Conservation (phyloP, 2,797 vertebrate species). For the Coendou prehensilis region DNA sequence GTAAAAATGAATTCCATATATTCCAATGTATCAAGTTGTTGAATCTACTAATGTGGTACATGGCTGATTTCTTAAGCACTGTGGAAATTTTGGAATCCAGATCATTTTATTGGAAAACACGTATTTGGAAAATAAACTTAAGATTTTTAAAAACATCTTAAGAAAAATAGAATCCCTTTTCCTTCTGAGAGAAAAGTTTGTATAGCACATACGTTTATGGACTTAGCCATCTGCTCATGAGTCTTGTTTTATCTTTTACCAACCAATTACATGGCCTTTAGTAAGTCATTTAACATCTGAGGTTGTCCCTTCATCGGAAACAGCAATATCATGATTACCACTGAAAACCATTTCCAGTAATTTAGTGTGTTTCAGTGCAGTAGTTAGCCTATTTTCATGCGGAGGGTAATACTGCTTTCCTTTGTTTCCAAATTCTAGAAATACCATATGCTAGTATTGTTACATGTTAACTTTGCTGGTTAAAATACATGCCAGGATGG, state of each 20-base stretch:
- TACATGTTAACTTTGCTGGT: not conserved
- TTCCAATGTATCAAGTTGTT: conserved; percentile 21
- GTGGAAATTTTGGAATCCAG: conserved; percentile 37
- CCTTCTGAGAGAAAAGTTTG: conserved; percentile 67
- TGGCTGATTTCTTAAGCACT: conserved; percentile 50
- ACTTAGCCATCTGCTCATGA: conserved; percentile 56
- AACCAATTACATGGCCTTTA: conserved; percentile 47
- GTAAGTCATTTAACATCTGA: conserved; percentile 53
- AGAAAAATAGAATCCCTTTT: conserved; percentile 63
- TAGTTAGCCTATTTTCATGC: not conserved
- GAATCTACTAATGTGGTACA: not conserved
- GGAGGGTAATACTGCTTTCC: not conserved
- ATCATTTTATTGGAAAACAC: conserved; percentile 49
- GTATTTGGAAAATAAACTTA: conserved; percentile 71
- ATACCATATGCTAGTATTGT: not conserved
- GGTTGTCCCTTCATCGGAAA: conserved; percentile 35
- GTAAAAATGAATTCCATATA: conserved; percentile 59
- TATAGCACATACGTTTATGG: conserved; percentile 65
- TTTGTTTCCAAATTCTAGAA: conserved; percentile 52
- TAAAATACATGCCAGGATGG: conserved; percentile 40
- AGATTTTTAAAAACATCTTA: conserved; percentile 62
- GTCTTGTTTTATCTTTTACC: conserved; percentile 65
- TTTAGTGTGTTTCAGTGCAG: not conserved
- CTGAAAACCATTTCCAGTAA: conserved; percentile 1
- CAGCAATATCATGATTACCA: not conserved